phyloP scores from a whole-genome alignment of 1,140 invertebrate species.

The Megalopta genalis region DNA sequence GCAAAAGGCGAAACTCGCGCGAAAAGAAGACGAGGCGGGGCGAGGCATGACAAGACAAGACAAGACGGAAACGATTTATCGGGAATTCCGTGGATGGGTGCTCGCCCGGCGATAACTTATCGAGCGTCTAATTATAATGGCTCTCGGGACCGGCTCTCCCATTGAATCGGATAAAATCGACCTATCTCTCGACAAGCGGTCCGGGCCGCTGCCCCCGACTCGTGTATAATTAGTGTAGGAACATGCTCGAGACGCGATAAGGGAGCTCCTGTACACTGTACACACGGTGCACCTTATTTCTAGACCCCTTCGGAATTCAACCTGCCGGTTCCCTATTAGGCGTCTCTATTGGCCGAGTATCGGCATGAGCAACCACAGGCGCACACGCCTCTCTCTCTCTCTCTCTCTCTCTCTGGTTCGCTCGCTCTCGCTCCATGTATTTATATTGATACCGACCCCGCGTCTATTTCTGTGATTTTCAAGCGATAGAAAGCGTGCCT shows the following conservation, averaged over 20 bases:
- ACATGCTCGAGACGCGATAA: not conserved
- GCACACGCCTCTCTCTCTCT: too few species aligned
- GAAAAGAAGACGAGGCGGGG: too few species aligned
- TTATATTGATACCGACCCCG: conserved; percentile 6
- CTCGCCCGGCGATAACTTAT: conserved; percentile 24
- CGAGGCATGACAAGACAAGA: too few species aligned
- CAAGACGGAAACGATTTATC: not conserved
- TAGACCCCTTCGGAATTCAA: conserved; percentile 1
- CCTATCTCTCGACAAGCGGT: not conserved
- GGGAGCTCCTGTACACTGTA: too few species aligned
- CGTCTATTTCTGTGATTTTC: conserved; percentile 12
- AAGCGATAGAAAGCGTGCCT: not conserved
- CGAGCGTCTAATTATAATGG: conserved; percentile 38
- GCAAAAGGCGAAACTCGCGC: too few species aligned
- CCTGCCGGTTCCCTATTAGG: not conserved
- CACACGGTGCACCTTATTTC: conserved; percentile 19
- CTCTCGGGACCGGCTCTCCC: conserved; percentile 10
- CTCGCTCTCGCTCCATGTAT: not conserved
- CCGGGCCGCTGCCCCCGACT: not conserved
- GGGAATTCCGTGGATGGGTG: not conserved
- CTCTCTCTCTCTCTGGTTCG: too few species aligned
- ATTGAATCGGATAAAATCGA: conserved; percentile 30
- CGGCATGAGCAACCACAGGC: not conserved
- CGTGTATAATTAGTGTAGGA: not conserved
- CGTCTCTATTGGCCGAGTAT: conserved; percentile 3